A percentile compares a stretch with the other conserved stretches of the same genome.
Evolutionary conservation across 2,797 vertebrate species (phyloP).

Genomic region (Poeciliopsis presidionis): DNA sequence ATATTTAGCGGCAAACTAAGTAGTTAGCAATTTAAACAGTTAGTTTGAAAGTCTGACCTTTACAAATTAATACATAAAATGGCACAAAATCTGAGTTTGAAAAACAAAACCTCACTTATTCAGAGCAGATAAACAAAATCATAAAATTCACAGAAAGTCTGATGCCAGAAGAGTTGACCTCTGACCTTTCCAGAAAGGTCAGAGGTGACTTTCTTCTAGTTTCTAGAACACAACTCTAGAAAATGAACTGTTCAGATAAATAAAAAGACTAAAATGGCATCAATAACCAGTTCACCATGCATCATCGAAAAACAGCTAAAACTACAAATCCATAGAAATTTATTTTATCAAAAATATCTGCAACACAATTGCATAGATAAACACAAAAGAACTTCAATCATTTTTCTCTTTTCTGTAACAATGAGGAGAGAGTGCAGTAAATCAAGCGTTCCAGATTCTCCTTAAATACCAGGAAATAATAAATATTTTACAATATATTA

Average conservation of each 20-base stretch:
- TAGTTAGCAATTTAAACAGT: too few species aligned
- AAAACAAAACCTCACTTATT: too few species aligned
- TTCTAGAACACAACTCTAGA: neutral
- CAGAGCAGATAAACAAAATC: too few species aligned
- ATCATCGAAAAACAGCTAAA: neutral
- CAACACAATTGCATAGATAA: slow-evolving; percentile 80
- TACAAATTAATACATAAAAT: too few species aligned
- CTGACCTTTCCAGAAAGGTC: too few species aligned
- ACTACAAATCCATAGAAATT: slow-evolving; percentile 76
- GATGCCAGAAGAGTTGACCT: too few species aligned
- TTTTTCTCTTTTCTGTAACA: slow-evolving; percentile 49
- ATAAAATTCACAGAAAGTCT: too few species aligned
- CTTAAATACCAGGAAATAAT: slow-evolving; percentile 65
- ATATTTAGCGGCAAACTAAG: too few species aligned
- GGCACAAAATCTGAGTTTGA: too few species aligned
- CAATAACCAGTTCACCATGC: neutral
- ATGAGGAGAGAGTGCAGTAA: slow-evolving; percentile 11
- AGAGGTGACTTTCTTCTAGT: neutral
- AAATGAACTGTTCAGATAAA: neutral
- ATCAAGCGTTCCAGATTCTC: slow-evolving; percentile 32
- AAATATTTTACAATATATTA: slow-evolving; percentile 80
- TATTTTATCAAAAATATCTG: slow-evolving; percentile 81
- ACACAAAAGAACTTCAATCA: slow-evolving; percentile 61
- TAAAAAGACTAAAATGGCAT: neutral
- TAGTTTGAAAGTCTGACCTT: too few species aligned